These are phyloP conservation scores for Drosophila auraria DNA, from an alignment of 1,140 invertebrate species.

Conservation along the genomic window DNA sequence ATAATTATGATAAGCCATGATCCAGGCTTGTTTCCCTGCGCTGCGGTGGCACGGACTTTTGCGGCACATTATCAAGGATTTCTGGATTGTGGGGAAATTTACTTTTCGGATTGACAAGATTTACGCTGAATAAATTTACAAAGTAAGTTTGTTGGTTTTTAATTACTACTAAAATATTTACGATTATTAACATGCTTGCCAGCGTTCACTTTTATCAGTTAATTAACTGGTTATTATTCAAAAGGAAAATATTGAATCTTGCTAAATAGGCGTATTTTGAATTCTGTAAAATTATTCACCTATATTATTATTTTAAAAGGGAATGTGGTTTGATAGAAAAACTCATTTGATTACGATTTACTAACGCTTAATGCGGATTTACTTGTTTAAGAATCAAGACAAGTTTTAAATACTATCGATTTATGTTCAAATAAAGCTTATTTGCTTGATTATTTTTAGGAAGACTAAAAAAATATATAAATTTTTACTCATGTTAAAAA, in stretches of 20 bases:
- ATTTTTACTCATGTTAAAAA: background rate
- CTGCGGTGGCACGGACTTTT: background rate
- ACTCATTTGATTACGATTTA: background rate
- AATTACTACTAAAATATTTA: slow-evolving; percentile 10
- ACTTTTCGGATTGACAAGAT: slow-evolving; percentile 20
- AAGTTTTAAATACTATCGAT: too few species aligned
- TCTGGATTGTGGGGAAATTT: slow-evolving; percentile 10
- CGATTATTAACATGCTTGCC: background rate
- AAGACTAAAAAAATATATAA: background rate
- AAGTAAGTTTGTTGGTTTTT: background rate
- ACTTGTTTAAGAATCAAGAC: too few species aligned
- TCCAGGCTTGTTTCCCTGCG: slow-evolving; percentile 15
- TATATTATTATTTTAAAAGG: background rate
- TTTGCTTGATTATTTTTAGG: background rate
- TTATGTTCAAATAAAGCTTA: background rate
- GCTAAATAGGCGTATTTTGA: background rate
- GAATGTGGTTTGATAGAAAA: too few species aligned
- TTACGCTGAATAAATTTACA: background rate
- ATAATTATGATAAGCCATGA: slow-evolving; percentile 70
- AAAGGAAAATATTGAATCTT: background rate
- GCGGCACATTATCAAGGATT: slow-evolving; percentile 30
- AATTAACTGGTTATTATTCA: background rate
- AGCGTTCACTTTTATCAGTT: slow-evolving; percentile 3
- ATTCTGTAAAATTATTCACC: too few species aligned
- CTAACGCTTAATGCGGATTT: background rate